Percentiles rank a stretch among this genome's conserved stretches.
Evolutionary conservation across 2,113 vertebrate genomes (phyloP).

Genomic region (Odocoileus virginianus): DNA sequence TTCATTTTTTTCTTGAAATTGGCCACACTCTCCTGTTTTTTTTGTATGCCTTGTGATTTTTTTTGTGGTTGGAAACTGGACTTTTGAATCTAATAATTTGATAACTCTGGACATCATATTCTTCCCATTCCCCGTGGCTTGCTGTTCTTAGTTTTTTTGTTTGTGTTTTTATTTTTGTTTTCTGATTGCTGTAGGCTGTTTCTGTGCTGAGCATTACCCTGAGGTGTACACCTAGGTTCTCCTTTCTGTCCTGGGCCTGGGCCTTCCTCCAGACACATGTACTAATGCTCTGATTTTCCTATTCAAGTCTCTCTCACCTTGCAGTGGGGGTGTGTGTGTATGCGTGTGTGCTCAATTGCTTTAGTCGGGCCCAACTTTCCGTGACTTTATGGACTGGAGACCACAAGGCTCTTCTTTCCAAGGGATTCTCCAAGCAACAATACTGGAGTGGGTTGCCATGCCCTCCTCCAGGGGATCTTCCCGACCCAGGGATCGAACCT

Average conservation of each 20-base stretch:
- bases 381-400: background rate
- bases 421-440: background rate
- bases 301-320: background rate
- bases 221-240: accelerated
- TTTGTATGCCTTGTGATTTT: background rate
- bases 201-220: background rate
- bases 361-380: background rate
- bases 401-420: background rate
- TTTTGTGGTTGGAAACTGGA: background rate
- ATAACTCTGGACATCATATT: background rate
- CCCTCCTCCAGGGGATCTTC: background rate
- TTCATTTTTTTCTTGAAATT: background rate
- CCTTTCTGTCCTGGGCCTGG: background rate
- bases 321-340: background rate
- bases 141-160: accelerated
- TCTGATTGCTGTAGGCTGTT: background rate
- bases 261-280: accelerated
- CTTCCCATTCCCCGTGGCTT: background rate
- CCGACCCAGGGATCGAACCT: background rate
- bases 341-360: background rate
- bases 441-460: background rate
- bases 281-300: background rate
- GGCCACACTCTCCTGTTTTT: background rate
- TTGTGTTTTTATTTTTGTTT: background rate
- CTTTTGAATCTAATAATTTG: background rate